Evolutionary conservation across 2,113 vertebrate species (phyloP).

Genomic region (Rhabdomys dilectus): DNA sequence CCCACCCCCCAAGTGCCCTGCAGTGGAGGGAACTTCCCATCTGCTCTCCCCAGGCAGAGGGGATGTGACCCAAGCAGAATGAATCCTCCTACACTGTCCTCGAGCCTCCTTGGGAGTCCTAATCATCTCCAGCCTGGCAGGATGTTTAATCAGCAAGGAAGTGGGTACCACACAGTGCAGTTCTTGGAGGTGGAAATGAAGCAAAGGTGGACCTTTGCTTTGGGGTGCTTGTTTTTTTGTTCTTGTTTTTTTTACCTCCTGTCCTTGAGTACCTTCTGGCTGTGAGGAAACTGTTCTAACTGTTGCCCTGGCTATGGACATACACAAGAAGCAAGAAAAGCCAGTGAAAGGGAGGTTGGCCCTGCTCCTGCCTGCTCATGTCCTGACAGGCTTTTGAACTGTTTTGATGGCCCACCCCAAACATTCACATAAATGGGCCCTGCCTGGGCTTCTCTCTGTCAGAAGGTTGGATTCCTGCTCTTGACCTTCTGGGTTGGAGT

Average conservation of each 20-base stretch:
- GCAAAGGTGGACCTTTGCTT: not conserved
- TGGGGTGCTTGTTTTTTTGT: no score
- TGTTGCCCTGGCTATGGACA: not conserved
- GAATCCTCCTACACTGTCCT: not conserved
- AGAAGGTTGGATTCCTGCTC: not conserved
- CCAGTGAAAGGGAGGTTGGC: not conserved
- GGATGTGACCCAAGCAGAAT: accelerated
- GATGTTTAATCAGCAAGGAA: constrained; percentile 37
- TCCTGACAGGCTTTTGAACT: not conserved
- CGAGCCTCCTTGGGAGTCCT: not conserved
- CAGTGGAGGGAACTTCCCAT: not conserved
- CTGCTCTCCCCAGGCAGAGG: not conserved
- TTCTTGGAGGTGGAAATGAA: not conserved
- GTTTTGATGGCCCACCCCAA: not conserved
- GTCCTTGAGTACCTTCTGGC: not conserved
- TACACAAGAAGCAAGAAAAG: not conserved
- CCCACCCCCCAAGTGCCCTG: not conserved
- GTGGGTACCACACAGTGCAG: accelerated
- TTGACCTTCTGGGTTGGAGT: not conserved
- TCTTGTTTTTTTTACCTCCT: not conserved
- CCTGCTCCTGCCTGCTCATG: not conserved
- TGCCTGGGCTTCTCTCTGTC: not conserved
- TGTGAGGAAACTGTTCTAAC: not conserved
- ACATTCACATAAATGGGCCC: not conserved
- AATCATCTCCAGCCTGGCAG: not conserved